Base-by-base conservation (phyloP, 2,113 vertebrate species). In the Epinephelus moara region DNA sequence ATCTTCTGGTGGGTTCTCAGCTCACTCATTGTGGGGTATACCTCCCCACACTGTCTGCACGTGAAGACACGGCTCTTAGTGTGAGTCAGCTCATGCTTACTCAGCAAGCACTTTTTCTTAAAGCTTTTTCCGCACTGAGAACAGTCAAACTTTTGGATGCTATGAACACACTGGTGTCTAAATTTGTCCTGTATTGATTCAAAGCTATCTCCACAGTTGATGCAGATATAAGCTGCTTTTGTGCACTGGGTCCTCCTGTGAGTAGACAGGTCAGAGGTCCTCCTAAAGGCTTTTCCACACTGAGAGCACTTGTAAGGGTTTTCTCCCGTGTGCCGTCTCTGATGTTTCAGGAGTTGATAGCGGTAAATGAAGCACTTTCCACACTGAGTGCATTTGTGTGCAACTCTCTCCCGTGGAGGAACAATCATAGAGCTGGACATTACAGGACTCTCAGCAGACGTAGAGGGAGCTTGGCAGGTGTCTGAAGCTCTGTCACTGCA, bases 121-220 rank as follows among this genome's bases (percentile, higher is more conserved):
- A 90, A 93, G 56, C 61, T 57, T 77, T 89, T 93, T 6, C 84
- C 85, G 1, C 91, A 93, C 23, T 89, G 81, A n/a, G 84, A 72
- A 60, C 91, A 93, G 15, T 84, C 84, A 66, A 88, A 83, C 59
- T n/a, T 89, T 33, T 85, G 88, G 55, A 59, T 63, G 42, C n/a
- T 42, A 1, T 64, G 61, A 45, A 53, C 33, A 56, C 86, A 89
- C 52, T 60, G 27, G 81, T 93, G 91, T 27, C 67, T 83, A 9
- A 80, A 81, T 62, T 64, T 85, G 2, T 88, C 88, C 30, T 80
- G 83, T n/a, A 84, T n/a, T 3, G 85, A 83, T 6, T 78, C 76
- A 77, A 91, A 90, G 66, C 75, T 66, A 19, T 64, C 71, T 12
- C 85, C 74, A 17, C 90, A 91, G 78, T 91, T 91, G 71, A 87